A percentile compares a stretch with the other conserved stretches of the same genome.
phyloP scores from a whole-genome alignment of 2,797 vertebrate genomes.

The Aldrovandia affinis region DNA sequence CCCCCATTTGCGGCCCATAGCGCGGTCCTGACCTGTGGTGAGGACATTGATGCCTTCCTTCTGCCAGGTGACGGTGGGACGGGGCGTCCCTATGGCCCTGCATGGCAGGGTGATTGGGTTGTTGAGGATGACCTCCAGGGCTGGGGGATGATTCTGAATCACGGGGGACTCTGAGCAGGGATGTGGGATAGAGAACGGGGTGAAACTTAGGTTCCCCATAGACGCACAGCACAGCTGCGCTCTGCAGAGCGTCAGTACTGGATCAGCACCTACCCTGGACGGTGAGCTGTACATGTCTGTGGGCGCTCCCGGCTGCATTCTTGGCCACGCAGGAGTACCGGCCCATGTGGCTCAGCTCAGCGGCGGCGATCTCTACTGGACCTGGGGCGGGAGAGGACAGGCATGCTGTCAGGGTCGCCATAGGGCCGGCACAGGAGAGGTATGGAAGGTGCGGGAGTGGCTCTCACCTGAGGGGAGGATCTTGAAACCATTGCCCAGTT shows the following conservation, averaged over 20 bases:
- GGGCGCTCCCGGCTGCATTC: constrained; percentile 86
- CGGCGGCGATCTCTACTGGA: constrained; percentile 82
- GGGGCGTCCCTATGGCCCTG: constrained; percentile 82
- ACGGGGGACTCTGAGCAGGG: constrained; percentile 79
- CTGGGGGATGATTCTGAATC: constrained; percentile 80
- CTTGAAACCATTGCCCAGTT: constrained; percentile 79
- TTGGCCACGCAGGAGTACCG: constrained; percentile 83
- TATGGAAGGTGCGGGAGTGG: neutral
- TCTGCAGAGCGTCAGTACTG: neutral
- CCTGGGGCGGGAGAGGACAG: constrained; percentile 69
- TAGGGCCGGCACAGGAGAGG: neutral
- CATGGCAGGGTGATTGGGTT: constrained; percentile 87
- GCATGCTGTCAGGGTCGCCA: neutral
- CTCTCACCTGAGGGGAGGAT: constrained; percentile 86
- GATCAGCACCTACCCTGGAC: constrained; percentile 84
- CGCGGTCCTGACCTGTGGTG: constrained; percentile 70
- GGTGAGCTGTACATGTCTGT: constrained; percentile 81
- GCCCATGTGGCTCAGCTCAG: constrained; percentile 82
- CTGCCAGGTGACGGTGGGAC: constrained; percentile 91
- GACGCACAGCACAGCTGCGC: neutral
- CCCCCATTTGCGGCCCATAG: neutral
- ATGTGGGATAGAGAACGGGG: neutral
- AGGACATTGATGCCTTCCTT: constrained; percentile 91
- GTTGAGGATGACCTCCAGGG: constrained; percentile 86
- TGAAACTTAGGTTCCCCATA: neutral